A percentile compares a stretch with the other conserved stretches of the same genome.
Conservation (phyloP, 2,797 vertebrate genomes). For the Neosalanx taihuensis region DNA sequence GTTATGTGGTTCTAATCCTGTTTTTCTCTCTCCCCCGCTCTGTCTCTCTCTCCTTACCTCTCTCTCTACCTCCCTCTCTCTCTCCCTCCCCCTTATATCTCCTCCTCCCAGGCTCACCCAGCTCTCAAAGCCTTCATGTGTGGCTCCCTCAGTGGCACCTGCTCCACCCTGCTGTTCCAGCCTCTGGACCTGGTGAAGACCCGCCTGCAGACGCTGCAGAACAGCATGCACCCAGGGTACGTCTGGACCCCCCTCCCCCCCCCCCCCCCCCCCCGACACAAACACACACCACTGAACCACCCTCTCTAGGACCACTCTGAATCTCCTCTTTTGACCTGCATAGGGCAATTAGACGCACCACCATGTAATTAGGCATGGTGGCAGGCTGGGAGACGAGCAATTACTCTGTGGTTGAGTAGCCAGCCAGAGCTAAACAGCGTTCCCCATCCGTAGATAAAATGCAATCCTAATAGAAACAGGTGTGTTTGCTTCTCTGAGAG, state of each 20-base stretch:
- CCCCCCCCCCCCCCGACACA: neutral
- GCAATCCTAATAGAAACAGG: neutral
- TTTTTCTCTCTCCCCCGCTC: neutral
- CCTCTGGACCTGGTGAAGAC: conserved; percentile 95
- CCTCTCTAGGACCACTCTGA: conserved; percentile 13
- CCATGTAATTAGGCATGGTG: conserved; percentile 18
- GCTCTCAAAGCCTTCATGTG: conserved; percentile 93
- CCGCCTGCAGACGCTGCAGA: conserved; percentile 85
- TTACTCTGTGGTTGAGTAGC: conserved; percentile 12
- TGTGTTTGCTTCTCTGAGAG: neutral
- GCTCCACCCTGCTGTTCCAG: conserved; percentile 93
- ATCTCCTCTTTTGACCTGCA: conserved; percentile 34
- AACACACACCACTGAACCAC: neutral
- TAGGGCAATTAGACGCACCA: conserved; percentile 44
- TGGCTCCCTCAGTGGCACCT: conserved; percentile 92
- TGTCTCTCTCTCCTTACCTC: neutral
- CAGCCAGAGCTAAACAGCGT: neutral
- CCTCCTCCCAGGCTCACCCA: conserved; percentile 79
- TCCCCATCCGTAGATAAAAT: neutral
- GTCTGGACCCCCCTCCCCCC: conserved; percentile 16
- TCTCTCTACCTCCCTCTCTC: neutral
- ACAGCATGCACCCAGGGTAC: conserved; percentile 75
- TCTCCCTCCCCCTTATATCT: neutral
- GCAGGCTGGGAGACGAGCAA: conserved; percentile 23
- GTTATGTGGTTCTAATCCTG: neutral